These are phyloP conservation scores for mouse (Mus musculus) DNA, from an alignment of 2,113 vertebrate species.

Conservation along the genomic window DNA sequence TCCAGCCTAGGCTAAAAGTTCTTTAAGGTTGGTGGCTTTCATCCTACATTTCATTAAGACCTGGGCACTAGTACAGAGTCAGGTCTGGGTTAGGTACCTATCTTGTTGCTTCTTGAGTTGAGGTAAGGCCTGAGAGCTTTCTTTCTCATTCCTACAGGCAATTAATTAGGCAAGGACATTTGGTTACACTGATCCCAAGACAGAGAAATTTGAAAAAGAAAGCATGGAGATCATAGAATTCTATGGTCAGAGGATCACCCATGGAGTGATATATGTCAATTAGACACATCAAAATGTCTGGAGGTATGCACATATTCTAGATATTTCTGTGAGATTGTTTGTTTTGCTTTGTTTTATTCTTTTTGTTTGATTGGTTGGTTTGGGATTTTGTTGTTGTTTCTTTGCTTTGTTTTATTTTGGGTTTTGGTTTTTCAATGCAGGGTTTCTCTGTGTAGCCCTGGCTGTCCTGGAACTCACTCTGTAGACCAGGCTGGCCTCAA, in stretches of 20 bases:
- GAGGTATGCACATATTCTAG: not conserved
- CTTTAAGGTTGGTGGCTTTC: not conserved
- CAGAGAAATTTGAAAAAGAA: not conserved
- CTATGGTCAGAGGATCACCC: not conserved
- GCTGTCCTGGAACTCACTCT: too few species aligned
- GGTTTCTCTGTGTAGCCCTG: too few species aligned
- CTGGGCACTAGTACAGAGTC: not conserved
- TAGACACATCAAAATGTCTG: not conserved
- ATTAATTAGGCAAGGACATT: not conserved
- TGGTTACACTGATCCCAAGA: not conserved
- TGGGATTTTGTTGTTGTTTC: too few species aligned
- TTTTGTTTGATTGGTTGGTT: too few species aligned
- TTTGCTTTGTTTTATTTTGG: too few species aligned
- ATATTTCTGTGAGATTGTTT: not conserved
- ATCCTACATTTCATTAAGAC: not conserved
- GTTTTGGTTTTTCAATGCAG: too few species aligned
- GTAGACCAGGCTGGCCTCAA: too few species aligned
- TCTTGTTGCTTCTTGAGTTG: not conserved
- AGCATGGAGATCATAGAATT: not conserved
- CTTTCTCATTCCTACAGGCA: not conserved
- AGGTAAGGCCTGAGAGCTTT: not conserved
- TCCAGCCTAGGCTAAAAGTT: not conserved
- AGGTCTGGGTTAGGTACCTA: not conserved
- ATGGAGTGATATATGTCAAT: not conserved
- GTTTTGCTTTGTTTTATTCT: too few species aligned